Conservation (phyloP, 2,113 vertebrate genomes). For the Pao palembangensis region DNA sequence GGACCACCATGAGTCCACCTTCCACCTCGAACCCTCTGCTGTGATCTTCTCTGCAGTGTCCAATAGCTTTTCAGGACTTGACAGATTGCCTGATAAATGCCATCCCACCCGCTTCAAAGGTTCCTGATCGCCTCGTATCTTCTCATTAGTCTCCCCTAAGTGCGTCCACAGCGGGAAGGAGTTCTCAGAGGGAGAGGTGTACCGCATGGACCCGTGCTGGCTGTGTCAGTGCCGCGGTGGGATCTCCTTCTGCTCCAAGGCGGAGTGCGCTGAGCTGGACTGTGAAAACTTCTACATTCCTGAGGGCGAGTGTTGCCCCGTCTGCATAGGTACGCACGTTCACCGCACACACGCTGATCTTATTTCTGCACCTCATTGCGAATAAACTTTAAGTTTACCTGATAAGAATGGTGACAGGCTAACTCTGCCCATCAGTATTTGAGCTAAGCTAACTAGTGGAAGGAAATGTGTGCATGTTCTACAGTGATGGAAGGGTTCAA, state of each 20-base stretch:
- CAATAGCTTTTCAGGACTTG: constrained; percentile 34
- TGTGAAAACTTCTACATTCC: constrained; percentile 80
- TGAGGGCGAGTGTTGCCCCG: constrained; percentile 80
- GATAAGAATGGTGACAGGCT: too few species aligned
- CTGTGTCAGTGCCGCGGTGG: constrained; percentile 79
- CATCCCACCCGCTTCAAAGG: constrained; percentile 22
- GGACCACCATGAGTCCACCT: too few species aligned
- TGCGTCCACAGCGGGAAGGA: constrained; percentile 74
- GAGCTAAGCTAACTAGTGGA: too few species aligned
- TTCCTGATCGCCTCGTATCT: constrained; percentile 5
- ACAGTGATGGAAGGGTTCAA: too few species aligned
- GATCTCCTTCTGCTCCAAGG: constrained; percentile 81
- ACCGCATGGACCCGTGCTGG: constrained; percentile 80
- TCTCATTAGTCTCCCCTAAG: constrained; percentile 64
- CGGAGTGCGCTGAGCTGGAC: constrained; percentile 75
- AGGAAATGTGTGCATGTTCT: too few species aligned
- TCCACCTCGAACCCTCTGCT: background rate
- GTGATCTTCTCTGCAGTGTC: constrained; percentile 8
- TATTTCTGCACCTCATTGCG: background rate
- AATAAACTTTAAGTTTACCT: background rate
- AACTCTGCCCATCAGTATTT: too few species aligned
- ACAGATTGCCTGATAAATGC: constrained; percentile 49
- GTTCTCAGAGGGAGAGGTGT: constrained; percentile 76
- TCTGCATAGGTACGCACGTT: constrained; percentile 73
- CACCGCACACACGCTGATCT: background rate